These are phyloP conservation scores for Parambassis ranga DNA, from an alignment of 2,797 vertebrate species.

Conservation along the genomic window DNA sequence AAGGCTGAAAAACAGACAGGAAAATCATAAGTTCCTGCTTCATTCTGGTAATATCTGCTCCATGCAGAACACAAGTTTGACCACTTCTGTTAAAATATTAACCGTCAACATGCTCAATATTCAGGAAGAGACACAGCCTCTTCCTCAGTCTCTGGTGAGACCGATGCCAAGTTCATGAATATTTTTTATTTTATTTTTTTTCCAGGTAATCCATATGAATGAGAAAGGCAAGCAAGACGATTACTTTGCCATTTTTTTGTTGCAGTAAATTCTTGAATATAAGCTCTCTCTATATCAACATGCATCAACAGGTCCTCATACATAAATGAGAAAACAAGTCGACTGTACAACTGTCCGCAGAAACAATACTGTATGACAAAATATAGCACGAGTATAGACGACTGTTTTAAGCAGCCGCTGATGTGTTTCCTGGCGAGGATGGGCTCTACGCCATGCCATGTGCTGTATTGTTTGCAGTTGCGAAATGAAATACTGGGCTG, in stretches of 20 bases:
- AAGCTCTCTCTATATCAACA: neutral
- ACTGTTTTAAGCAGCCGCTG: no score
- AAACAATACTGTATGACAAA: no score
- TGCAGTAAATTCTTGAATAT: conserved; percentile 6
- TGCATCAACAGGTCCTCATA: no score
- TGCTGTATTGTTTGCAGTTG: neutral
- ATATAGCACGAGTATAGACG: no score
- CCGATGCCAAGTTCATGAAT: conserved; percentile 29
- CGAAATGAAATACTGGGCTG: neutral
- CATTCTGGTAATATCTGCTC: conserved; percentile 4
- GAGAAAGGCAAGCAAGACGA: conserved; percentile 4
- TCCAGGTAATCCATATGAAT: conserved; percentile 34
- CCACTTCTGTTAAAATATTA: conserved; percentile 33
- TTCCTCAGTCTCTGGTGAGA: conserved; percentile 16
- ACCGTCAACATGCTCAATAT: conserved; percentile 42
- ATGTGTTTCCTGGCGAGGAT: no score
- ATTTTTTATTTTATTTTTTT: no score
- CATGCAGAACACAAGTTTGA: conserved; percentile 1
- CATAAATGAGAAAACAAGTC: no score
- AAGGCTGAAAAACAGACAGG: conserved; percentile 30
- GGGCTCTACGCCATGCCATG: no score
- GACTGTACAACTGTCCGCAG: no score
- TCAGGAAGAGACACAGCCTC: conserved; percentile 14
- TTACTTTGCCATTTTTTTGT: neutral
- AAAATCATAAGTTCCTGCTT: conserved; percentile 19